Base-by-base conservation (phyloP, 2,797 vertebrate species). In the Sebastes hopkinsi region DNA sequence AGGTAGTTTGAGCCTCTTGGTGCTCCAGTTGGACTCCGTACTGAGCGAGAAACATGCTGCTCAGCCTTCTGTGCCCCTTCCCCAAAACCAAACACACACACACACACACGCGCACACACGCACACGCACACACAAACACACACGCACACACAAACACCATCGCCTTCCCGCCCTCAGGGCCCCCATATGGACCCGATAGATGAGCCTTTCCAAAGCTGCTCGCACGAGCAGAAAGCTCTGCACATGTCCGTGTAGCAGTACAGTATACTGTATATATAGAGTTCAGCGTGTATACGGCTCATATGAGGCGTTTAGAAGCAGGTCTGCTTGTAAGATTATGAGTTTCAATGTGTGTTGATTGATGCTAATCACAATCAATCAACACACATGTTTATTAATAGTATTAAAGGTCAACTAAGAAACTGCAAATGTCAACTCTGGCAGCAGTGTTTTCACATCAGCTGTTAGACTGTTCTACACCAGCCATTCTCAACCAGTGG, bases 101-200 rank as follows among this genome's bases (percentile, higher is more conserved):
- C 22, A 25, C 8, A 32, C 8, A 32, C 30, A 0, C 34, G 1
- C 32, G 1, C 34, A 0, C 32, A 34, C 9, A 11, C 10, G 10
- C 11, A 12, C 34, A 4, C 34, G 1, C 23, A 42, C 4, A 38
- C 23, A 67, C 65, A 64, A 6, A 64, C 59, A 70, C 46, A 42
- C 32, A 52, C 8, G 6, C 46, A n/a, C 50, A 65, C 60, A 58
- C 34, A 23, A 12, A 14, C 29, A 62, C 60, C 36, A 18, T 46
- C 38, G 9, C 50, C 61, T 29, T 25, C 59, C 38, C 25, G 16
- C 79, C 87, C 76, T 81, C 70, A 32, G 79, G 88, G 83, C 56
- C 76, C 61, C 83, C 81, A 87, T 34, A 85, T 89, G 85, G 83
- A 80, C 85, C 62, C 50, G 46, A 85, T 58, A 34, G 83, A 89